Conservation (phyloP, 2,888 invertebrate genomes). For the Papilio elwesi region DNA sequence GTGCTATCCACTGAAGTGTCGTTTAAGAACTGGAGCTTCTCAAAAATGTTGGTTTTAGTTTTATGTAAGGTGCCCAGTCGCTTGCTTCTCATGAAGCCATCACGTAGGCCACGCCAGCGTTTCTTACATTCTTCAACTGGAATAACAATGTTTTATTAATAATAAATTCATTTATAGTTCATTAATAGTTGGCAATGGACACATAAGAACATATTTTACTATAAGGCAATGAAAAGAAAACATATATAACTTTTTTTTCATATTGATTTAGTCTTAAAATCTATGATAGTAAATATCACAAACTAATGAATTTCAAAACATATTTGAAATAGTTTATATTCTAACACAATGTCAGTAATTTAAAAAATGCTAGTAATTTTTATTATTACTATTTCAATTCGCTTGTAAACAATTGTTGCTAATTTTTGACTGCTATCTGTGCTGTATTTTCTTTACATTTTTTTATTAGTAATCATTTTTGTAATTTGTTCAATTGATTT, state of each 20-base stretch:
- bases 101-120: slow-evolving; percentile 82
- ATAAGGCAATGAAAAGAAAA: background rate
- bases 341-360: too few species aligned
- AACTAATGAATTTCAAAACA: too few species aligned
- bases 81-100: slow-evolving; percentile 81
- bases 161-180: background rate
- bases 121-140: slow-evolving; percentile 84
- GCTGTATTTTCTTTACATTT: too few species aligned
- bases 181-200: background rate
- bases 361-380: too few species aligned
- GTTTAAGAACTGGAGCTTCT: slow-evolving; percentile 68
- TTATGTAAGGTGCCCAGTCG: slow-evolving; percentile 70
- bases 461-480: background rate
- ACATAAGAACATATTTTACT: background rate
- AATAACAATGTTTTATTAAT: slow-evolving; percentile 46
- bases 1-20: slow-evolving; percentile 55
- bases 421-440: too few species aligned
- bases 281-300: too few species aligned
- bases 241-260: too few species aligned
- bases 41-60: slow-evolving; percentile 65
- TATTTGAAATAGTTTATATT: too few species aligned
- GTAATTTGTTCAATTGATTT: background rate
- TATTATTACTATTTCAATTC: too few species aligned
- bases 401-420: too few species aligned
- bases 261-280: too few species aligned